Percentiles rank a stretch among this genome's conserved stretches.
These are phyloP conservation scores for Isotomurus palustris DNA, from an alignment of 2,888 invertebrate genomes.

Conservation along the genomic window DNA sequence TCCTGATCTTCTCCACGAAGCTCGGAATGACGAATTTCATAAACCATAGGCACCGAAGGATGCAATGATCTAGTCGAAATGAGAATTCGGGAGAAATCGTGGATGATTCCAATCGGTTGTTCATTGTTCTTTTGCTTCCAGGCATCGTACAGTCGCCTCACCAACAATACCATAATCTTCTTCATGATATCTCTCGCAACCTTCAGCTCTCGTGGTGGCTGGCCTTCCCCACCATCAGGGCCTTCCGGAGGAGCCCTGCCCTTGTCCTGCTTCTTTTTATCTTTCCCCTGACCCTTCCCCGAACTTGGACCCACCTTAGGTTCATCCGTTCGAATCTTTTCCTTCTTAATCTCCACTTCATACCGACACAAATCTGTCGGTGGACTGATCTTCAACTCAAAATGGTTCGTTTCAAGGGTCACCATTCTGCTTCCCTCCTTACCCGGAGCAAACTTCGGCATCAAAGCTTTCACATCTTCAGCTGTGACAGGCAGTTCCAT, in stretches of 20 bases:
- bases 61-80: not conserved
- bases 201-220: not conserved
- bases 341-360: not conserved
- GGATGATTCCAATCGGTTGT: not conserved
- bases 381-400: not conserved
- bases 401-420: not conserved
- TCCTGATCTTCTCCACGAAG: slow-evolving; percentile 8
- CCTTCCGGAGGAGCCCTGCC: not conserved
- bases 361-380: not conserved
- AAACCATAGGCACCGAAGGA: not conserved
- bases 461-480: not conserved
- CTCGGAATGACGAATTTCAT: not conserved
- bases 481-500: not conserved
- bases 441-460: not conserved
- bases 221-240: not conserved
- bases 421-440: not conserved
- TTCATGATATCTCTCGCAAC: not conserved
- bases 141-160: not conserved
- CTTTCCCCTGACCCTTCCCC: no score
- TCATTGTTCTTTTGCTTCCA: not conserved
- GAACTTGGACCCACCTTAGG: no score
- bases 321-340: not conserved
- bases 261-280: not conserved
- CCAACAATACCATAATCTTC: not conserved
- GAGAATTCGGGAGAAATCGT: not conserved